Evolutionary conservation across 2,797 vertebrate species (phyloP).

Genomic region (Bucorvus abyssinicus): DNA sequence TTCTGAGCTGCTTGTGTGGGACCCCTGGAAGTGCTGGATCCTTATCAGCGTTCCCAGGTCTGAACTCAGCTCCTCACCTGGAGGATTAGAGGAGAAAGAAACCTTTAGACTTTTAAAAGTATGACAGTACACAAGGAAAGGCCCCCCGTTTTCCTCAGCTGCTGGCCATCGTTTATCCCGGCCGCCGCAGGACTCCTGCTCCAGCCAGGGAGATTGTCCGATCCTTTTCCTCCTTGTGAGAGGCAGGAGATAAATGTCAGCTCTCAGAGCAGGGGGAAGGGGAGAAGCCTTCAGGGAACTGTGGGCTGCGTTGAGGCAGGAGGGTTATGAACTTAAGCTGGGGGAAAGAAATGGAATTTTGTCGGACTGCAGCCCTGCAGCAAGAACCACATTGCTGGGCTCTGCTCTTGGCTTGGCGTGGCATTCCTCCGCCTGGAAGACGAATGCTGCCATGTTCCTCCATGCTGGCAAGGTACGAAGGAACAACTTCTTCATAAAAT

Average conservation of each 20-base stretch:
- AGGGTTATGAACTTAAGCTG: not conserved
- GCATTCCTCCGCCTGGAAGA: not conserved
- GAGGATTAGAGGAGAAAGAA: not conserved
- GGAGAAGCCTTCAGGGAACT: not conserved
- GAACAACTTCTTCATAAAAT: not conserved
- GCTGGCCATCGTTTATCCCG: not conserved
- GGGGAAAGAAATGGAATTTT: not conserved
- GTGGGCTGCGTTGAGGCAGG: not conserved
- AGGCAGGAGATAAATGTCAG: not conserved
- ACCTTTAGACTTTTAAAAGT: not conserved
- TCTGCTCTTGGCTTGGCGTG: not conserved
- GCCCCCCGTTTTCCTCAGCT: not conserved
- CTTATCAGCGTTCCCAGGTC: not conserved
- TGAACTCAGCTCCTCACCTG: not conserved
- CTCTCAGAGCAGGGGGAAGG: not conserved
- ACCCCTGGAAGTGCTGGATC: not conserved
- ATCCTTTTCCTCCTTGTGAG: not conserved
- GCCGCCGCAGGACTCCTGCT: not conserved
- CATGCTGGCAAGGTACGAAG: rapidly evolving
- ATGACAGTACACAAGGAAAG: not conserved
- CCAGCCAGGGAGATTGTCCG: not conserved
- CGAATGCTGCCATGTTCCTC: not conserved
- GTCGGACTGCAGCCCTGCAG: not conserved
- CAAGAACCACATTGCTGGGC: rapidly evolving
- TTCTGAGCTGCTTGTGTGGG: not conserved